A percentile compares a stretch with the other conserved stretches of the same genome.
phyloP scores from a whole-genome alignment of 2,797 vertebrate species.

The Pipistrellus kuhlii region DNA sequence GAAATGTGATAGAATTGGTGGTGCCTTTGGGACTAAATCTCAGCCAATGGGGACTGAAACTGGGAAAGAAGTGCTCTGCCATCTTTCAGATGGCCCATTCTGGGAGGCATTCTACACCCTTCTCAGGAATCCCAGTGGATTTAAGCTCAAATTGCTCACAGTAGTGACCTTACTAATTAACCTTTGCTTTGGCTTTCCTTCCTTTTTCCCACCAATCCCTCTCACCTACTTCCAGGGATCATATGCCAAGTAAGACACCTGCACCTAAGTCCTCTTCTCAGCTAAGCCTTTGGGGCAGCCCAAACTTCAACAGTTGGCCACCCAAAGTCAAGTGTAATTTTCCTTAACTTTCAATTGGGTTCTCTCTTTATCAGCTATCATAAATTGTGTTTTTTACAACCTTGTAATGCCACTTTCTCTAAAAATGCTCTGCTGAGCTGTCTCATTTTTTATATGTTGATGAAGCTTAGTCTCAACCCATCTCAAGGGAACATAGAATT shows the following conservation, averaged over 20 bases:
- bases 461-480: not conserved
- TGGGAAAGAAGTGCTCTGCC: not conserved
- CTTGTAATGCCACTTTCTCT: not conserved
- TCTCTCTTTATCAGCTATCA: not conserved
- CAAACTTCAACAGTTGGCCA: not conserved
- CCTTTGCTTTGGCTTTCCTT: not conserved
- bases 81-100: not conserved
- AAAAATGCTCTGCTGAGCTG: not conserved
- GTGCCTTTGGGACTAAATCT: not conserved
- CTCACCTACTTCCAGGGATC: not conserved
- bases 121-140: not conserved
- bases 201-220: not conserved
- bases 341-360: not conserved
- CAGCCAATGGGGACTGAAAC: not conserved
- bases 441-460: not conserved
- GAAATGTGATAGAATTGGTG: not conserved
- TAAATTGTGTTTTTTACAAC: not conserved
- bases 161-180: not conserved
- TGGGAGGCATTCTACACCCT: not conserved
- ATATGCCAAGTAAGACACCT: not conserved
- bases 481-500: not conserved
- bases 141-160: not conserved
- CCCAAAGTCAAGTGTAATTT: not conserved
- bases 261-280: not conserved
- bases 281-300: not conserved